phyloP scores from a whole-genome alignment of 2,797 vertebrate species.

The Melanogrammus aeglefinus region DNA sequence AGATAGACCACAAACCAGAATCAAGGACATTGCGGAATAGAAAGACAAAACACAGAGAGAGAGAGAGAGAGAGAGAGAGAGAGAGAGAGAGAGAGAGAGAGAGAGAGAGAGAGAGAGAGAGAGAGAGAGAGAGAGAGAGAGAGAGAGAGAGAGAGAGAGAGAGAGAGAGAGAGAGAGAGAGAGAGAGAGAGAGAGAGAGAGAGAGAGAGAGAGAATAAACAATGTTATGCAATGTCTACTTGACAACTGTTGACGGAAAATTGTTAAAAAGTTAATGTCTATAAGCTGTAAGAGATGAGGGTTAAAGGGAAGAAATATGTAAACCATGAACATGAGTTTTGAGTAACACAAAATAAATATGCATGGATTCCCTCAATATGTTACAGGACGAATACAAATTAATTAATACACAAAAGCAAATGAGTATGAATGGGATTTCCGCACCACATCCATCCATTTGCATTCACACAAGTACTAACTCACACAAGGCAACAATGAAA shows the following conservation, averaged over 20 bases:
- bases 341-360: not conserved
- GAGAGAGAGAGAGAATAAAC: not conserved
- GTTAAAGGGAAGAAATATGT: not conserved
- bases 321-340: not conserved
- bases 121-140: too few relatives aligned
- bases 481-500: not conserved
- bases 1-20: too few relatives aligned
- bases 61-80: too few relatives aligned
- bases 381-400: not conserved
- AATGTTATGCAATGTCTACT: not conserved
- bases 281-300: not conserved
- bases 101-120: too few relatives aligned
- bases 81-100: too few relatives aligned
- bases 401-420: not conserved
- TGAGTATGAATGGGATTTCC: not conserved
- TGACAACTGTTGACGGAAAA: not conserved
- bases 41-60: too few relatives aligned
- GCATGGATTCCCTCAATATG: not conserved
- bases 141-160: too few relatives aligned
- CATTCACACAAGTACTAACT: not conserved
- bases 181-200: too few relatives aligned
- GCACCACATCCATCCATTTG: not conserved
- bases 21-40: too few relatives aligned
- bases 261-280: not conserved
- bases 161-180: too few relatives aligned